Evolutionary conservation across 1,140 invertebrate genomes (phyloP).

Genomic region (Macrosteles quadrilineatus): DNA sequence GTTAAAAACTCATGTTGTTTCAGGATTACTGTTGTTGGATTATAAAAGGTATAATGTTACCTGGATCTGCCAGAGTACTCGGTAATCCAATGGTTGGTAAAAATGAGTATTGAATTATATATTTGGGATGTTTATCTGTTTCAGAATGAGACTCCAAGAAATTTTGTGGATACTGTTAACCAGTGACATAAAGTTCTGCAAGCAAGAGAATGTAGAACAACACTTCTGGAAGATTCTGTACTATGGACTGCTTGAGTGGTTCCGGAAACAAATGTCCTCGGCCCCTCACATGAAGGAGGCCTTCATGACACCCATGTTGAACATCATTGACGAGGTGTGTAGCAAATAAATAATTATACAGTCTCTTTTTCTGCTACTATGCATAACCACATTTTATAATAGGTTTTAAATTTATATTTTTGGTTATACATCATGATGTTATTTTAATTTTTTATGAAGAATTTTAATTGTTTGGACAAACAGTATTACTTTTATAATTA

Average conservation of each 20-base stretch:
- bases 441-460: not conserved
- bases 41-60: too few relatives aligned
- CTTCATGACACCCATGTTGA: slow-evolving; percentile 66
- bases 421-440: not conserved
- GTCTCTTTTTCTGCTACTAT: slow-evolving; percentile 27
- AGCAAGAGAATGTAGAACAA: slow-evolving; percentile 85
- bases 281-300: slow-evolving; percentile 57
- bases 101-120: too few relatives aligned
- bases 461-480: too few relatives aligned
- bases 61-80: too few relatives aligned
- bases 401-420: not conserved
- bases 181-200: slow-evolving; percentile 84
- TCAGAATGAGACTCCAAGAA: slow-evolving; percentile 63
- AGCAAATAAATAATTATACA: too few relatives aligned
- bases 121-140: too few relatives aligned
- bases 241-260: slow-evolving; percentile 86
- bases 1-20: too few relatives aligned
- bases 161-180: slow-evolving; percentile 73
- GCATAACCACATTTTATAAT: not conserved
- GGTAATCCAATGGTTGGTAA: too few relatives aligned
- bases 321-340: slow-evolving; percentile 70
- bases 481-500: too few relatives aligned
- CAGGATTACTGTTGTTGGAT: too few relatives aligned
- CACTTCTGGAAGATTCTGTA: slow-evolving; percentile 91
- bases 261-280: slow-evolving; percentile 64